A percentile compares a stretch with the other conserved stretches of the same genome.
phyloP scores from a whole-genome alignment of 2,888 invertebrate genomes.

The Muscina levida region DNA sequence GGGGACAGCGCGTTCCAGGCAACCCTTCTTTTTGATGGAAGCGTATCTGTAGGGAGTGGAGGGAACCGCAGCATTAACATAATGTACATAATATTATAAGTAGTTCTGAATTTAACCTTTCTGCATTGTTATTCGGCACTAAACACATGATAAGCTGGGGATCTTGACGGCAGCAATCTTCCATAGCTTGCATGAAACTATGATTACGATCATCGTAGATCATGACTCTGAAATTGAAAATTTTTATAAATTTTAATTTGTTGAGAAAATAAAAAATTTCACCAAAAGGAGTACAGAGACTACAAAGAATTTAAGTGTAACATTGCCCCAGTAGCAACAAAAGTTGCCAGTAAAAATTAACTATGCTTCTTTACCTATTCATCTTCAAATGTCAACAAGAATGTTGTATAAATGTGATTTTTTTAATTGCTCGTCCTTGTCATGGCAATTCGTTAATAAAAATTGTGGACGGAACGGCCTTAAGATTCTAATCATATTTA shows the following conservation, averaged over 20 bases:
- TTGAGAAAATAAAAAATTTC: constrained; percentile 13
- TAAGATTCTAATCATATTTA: too few species aligned
- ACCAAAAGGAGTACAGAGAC: too few species aligned
- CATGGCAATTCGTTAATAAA: too few species aligned
- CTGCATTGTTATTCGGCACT: constrained; percentile 85
- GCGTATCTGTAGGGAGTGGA: constrained; percentile 82
- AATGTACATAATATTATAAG: too few species aligned
- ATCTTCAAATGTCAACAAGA: too few species aligned
- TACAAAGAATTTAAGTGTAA: too few species aligned
- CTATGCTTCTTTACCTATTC: too few species aligned
- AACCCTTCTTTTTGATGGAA: constrained; percentile 92
- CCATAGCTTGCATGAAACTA: constrained; percentile 84
- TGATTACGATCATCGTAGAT: constrained; percentile 83
- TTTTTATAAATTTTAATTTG: neutral
- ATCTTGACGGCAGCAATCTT: constrained; percentile 81
- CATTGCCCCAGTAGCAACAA: too few species aligned
- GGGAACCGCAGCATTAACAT: neutral
- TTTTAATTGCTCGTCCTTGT: too few species aligned
- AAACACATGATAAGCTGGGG: constrained; percentile 86
- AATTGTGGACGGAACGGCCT: too few species aligned
- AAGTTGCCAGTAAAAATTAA: too few species aligned
- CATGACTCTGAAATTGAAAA: constrained; percentile 67
- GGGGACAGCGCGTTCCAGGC: constrained; percentile 86
- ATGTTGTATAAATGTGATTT: too few species aligned
- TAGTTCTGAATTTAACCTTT: constrained; percentile 80